Evolutionary conservation across 2,113 vertebrate genomes (phyloP).

Genomic region (Nesoenas mayeri): DNA sequence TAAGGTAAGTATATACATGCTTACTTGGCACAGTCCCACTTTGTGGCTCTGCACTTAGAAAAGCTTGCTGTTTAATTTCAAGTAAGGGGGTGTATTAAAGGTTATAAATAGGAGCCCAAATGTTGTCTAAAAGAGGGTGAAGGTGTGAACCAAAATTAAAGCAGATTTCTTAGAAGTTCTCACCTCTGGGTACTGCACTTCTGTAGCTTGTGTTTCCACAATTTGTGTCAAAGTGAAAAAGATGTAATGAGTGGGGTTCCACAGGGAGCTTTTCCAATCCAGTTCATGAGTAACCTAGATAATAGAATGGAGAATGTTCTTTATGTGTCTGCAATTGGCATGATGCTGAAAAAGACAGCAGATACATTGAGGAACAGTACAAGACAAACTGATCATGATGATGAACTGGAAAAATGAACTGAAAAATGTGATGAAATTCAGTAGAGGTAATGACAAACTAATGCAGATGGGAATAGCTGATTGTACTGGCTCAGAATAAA

Average conservation of each 20-base stretch:
- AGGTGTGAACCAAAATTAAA: neutral
- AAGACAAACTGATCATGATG: neutral
- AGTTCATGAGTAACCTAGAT: neutral
- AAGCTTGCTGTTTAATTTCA: neutral
- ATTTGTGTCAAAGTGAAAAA: neutral
- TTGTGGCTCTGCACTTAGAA: neutral
- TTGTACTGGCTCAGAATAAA: neutral
- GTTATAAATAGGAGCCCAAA: neutral
- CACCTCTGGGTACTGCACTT: neutral
- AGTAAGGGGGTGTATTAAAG: neutral
- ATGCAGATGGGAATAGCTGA: neutral
- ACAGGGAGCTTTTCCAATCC: neutral
- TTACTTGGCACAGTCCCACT: neutral
- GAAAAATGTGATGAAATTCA: neutral
- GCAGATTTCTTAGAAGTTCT: neutral
- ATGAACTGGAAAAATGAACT: neutral
- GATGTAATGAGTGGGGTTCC: neutral
- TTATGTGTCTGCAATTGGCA: neutral
- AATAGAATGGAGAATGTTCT: neutral
- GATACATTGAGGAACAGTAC: neutral
- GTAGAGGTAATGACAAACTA: neutral
- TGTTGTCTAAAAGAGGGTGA: neutral
- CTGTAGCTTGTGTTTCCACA: neutral
- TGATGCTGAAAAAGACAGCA: neutral
- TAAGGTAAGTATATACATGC: neutral